phyloP scores from a whole-genome alignment of 2,888 invertebrate genomes.

The Tachina lurida region DNA sequence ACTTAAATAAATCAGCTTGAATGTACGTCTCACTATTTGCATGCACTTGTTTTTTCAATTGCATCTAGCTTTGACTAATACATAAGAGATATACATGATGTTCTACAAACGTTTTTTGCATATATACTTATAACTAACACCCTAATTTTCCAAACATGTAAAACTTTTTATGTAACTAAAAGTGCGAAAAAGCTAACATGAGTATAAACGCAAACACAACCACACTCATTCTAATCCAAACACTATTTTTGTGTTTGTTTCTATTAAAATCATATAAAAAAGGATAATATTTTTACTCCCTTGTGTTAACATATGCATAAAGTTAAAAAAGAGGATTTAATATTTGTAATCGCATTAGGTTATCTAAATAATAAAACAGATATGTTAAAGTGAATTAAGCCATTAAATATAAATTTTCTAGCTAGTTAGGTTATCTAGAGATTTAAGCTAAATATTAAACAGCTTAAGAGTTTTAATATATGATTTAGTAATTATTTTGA shows the following conservation, averaged over 20 bases:
- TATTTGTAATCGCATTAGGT: slow-evolving; percentile 24
- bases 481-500: too few relatives aligned
- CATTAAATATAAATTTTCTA: slow-evolving; percentile 20
- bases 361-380: slow-evolving; percentile 45
- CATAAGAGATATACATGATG: slow-evolving; percentile 11
- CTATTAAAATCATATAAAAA: neutral
- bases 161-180: neutral
- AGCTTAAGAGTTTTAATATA: too few relatives aligned
- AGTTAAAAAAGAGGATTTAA: slow-evolving; percentile 39
- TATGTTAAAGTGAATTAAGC: slow-evolving; percentile 46
- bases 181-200: neutral
- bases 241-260: neutral
- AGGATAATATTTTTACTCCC: slow-evolving; percentile 31
- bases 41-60: neutral
- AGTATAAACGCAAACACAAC: neutral
- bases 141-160: neutral
- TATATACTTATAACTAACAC: slow-evolving; percentile 32
- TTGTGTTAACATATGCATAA: slow-evolving; percentile 51
- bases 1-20: slow-evolving; percentile 33
- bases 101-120: slow-evolving; percentile 1
- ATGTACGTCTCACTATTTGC: neutral
- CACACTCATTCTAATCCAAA: neutral
- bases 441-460: neutral
- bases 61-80: slow-evolving; percentile 11
- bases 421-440: neutral